Evolutionary conservation across 1,140 invertebrate genomes (phyloP).

Genomic region (Diorhabda carinulata): DNA sequence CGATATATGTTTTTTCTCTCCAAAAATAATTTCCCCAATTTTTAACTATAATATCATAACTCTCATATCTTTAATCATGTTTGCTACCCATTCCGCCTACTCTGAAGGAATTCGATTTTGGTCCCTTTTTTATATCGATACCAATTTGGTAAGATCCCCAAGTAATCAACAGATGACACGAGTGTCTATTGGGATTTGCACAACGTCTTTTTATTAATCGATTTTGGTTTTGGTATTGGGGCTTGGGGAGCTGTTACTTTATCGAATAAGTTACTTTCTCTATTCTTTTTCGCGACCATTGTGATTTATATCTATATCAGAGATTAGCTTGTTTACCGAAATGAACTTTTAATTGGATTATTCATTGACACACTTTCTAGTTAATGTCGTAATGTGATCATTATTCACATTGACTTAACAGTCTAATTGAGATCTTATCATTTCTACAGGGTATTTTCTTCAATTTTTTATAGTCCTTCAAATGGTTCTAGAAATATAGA

Average conservation of each 20-base stretch:
- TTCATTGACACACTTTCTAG: background rate
- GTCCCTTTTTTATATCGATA: conserved; percentile 24
- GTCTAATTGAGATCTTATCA: too few species aligned
- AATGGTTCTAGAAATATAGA: too few species aligned
- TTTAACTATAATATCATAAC: too few species aligned
- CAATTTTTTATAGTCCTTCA: too few species aligned
- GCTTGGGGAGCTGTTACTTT: conserved; percentile 26
- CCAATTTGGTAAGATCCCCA: conserved; percentile 32
- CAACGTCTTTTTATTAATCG: conserved; percentile 38
- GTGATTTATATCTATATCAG: background rate
- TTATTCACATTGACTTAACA: too few species aligned
- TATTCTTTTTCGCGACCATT: background rate
- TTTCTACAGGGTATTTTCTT: too few species aligned
- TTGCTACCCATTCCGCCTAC: background rate
- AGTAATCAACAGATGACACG: conserved; percentile 36
- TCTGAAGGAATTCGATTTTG: conserved; percentile 13
- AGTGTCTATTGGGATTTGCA: conserved; percentile 31
- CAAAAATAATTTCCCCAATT: too few species aligned
- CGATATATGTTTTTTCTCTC: too few species aligned
- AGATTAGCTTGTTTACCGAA: background rate
- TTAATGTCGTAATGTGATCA: too few species aligned
- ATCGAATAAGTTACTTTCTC: background rate
- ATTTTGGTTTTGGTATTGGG: conserved; percentile 31
- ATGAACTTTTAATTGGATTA: background rate
- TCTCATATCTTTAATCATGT: background rate